These are phyloP conservation scores for Tipula unca DNA, from an alignment of 2,888 invertebrate species.

Conservation along the genomic window DNA sequence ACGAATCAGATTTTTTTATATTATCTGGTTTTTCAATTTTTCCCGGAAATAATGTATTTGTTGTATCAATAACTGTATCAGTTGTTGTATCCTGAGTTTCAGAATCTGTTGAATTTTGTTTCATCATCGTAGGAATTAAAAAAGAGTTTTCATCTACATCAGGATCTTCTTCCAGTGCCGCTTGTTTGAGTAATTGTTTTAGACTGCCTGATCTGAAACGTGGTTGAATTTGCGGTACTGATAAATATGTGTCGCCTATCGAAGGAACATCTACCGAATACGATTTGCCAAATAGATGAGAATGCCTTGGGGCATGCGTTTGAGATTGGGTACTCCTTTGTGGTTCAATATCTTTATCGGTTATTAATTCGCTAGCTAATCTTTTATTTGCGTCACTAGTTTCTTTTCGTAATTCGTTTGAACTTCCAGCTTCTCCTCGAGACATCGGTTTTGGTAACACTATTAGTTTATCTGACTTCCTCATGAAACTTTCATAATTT, in stretches of 20 bases:
- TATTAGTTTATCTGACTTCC: neutral
- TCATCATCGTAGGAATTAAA: slow-evolving; percentile 35
- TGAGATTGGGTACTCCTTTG: slow-evolving; percentile 24
- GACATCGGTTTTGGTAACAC: neutral
- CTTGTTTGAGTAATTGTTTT: slow-evolving; percentile 50
- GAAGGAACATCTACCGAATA: slow-evolving; percentile 36
- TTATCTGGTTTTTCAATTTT: slow-evolving; percentile 25
- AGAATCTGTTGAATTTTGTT: slow-evolving; percentile 23
- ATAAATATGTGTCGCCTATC: slow-evolving; percentile 31
- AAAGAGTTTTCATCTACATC: slow-evolving; percentile 47
- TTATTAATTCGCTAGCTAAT: slow-evolving; percentile 38
- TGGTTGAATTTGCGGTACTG: slow-evolving; percentile 41
- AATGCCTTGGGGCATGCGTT: slow-evolving; percentile 25
- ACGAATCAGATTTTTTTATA: slow-evolving; percentile 38
- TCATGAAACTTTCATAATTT: slow-evolving; percentile 14
- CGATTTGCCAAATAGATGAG: slow-evolving; percentile 37
- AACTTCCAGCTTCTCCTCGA: slow-evolving; percentile 30
- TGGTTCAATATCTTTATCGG: slow-evolving; percentile 21
- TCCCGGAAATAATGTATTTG: slow-evolving; percentile 20
- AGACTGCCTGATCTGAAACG: slow-evolving; percentile 44
- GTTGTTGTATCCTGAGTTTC: neutral
- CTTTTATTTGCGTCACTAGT: neutral
- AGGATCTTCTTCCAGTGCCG: slow-evolving; percentile 47
- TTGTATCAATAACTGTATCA: slow-evolving; percentile 22
- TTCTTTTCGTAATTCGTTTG: slow-evolving; percentile 33